Evolutionary conservation across 1,140 invertebrate species (phyloP).

Genomic region (Polypedilum pembai): DNA sequence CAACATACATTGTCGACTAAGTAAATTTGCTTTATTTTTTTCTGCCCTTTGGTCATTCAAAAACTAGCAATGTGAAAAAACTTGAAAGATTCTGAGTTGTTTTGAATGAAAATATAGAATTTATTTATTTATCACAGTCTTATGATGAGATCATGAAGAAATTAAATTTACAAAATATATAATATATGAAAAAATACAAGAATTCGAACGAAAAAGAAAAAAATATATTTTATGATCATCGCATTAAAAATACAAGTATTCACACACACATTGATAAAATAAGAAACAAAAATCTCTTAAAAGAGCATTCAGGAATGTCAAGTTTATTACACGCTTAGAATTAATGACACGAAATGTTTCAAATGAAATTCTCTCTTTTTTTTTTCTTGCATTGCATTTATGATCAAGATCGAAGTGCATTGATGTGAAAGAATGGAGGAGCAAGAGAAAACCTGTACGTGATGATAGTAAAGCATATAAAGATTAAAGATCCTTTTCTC

Average conservation of each 20-base stretch:
- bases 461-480: conserved; percentile 11
- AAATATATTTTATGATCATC: not conserved
- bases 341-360: conserved; percentile 13
- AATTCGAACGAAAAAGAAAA: not conserved
- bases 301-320: conserved; percentile 14
- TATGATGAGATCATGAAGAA: conserved; percentile 12
- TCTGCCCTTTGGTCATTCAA: too few species aligned
- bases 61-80: too few species aligned
- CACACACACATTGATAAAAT: not conserved
- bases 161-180: not conserved
- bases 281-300: not conserved
- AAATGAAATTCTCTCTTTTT: not conserved
- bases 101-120: not conserved
- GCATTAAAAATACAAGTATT: conserved; percentile 19
- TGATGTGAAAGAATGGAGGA: not conserved
- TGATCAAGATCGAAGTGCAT: conserved; percentile 16
- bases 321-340: conserved; percentile 18
- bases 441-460: conserved; percentile 5
- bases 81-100: too few species aligned
- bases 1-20: too few species aligned
- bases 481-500: conserved; percentile 1
- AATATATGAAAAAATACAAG: not conserved
- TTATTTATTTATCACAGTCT: not conserved
- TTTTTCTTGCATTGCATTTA: conserved; percentile 12
- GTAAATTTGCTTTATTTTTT: too few species aligned